phyloP scores from a whole-genome alignment of 2,888 invertebrate species.

The Meandrusa payeni region DNA sequence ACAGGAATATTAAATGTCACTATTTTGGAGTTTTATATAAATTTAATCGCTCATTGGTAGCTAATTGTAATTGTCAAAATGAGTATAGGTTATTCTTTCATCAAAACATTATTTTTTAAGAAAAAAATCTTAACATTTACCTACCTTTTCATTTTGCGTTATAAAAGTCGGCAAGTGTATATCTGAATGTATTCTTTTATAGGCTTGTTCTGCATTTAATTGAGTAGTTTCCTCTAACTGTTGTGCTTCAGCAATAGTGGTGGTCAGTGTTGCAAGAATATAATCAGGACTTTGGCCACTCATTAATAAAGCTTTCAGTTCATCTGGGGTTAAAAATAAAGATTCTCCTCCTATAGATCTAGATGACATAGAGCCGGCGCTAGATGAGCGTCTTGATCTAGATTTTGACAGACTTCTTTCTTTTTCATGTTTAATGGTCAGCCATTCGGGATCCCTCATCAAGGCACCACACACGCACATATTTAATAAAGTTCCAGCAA shows the following conservation, averaged over 20 bases:
- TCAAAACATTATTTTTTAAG: no score
- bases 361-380: slow-evolving; percentile 72
- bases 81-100: no score
- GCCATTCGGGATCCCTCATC: slow-evolving; percentile 94
- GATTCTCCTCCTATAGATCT: slow-evolving; percentile 72
- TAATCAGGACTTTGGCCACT: slow-evolving; percentile 85
- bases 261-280: slow-evolving; percentile 81
- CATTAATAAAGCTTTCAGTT: slow-evolving; percentile 84
- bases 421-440: slow-evolving; percentile 82
- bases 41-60: no score
- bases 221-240: slow-evolving; percentile 64
- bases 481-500: slow-evolving; percentile 91
- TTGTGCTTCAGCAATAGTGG: slow-evolving; percentile 75
- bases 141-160: slow-evolving; percentile 84
- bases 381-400: slow-evolving; percentile 66
- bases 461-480: slow-evolving; percentile 92
- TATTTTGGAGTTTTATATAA: no score
- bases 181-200: slow-evolving; percentile 81
- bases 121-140: not conserved
- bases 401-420: slow-evolving; percentile 60
- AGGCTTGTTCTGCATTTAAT: slow-evolving; percentile 62
- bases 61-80: no score
- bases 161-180: slow-evolving; percentile 90
- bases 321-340: slow-evolving; percentile 81
- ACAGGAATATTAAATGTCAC: no score